Percentiles rank a stretch among this genome's conserved stretches.
phyloP scores from a whole-genome alignment of 2,113 vertebrate species.

The Donacobius atricapilla region DNA sequence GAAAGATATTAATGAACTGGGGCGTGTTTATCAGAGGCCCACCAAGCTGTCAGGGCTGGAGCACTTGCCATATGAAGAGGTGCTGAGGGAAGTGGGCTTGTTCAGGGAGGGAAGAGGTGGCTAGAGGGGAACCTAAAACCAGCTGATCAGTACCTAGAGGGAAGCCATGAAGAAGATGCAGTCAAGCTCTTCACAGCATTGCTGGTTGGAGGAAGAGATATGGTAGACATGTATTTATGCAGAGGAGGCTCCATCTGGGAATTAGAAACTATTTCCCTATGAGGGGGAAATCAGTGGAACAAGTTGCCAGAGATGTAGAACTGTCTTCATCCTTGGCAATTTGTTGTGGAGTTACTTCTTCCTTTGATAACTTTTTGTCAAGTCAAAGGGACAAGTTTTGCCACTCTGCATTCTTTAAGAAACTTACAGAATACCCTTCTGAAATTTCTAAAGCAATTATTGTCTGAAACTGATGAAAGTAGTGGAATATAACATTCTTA shows the following conservation, averaged over 20 bases:
- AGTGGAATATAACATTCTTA: neutral
- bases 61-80: neutral
- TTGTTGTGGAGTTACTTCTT: neutral
- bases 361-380: neutral
- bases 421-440: neutral
- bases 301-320: neutral
- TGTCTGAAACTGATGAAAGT: neutral
- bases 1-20: neutral
- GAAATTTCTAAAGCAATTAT: neutral
- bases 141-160: neutral
- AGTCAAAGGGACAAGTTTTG: neutral
- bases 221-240: neutral
- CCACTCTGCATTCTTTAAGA: neutral
- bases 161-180: neutral
- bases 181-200: neutral
- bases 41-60: neutral
- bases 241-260: neutral
- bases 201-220: neutral
- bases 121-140: neutral
- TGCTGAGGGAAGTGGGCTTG: neutral
- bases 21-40: neutral
- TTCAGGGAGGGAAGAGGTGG: neutral
- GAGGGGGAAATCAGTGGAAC: neutral
- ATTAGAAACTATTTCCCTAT: neutral
- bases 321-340: neutral